Evolutionary conservation across 2,113 vertebrate species (phyloP).

Genomic region (Pogonocichla stellata): DNA sequence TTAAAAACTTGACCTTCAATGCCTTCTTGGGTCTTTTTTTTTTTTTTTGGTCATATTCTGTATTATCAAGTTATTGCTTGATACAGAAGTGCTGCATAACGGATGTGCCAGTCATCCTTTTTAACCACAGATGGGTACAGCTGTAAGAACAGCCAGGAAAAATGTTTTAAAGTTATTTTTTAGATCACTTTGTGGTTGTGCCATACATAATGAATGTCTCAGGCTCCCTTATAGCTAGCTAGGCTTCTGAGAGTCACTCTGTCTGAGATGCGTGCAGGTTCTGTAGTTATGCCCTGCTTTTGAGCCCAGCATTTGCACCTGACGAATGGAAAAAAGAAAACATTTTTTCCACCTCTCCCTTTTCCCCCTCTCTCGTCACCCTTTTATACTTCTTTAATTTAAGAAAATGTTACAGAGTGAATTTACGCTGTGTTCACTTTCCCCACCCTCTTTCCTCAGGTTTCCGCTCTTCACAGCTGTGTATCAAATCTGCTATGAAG

Average conservation of each 20-base stretch:
- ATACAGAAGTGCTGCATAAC: background rate
- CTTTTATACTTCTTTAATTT: background rate
- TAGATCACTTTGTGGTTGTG: background rate
- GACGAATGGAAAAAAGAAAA: background rate
- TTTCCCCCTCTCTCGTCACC: background rate
- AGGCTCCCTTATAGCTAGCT: background rate
- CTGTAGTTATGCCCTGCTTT: background rate
- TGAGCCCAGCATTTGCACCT: background rate
- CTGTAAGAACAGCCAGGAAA: background rate
- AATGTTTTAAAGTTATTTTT: background rate
- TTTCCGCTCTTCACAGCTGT: conserved; percentile 86
- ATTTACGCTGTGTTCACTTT: rapidly evolving
- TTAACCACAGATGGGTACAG: background rate
- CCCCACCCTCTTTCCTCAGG: conserved; percentile 53
- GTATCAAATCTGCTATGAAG: conserved; percentile 87
- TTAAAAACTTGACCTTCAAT: background rate
- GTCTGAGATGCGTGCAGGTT: background rate
- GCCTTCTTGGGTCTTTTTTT: background rate
- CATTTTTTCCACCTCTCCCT: background rate
- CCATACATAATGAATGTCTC: background rate
- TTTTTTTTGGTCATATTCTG: background rate
- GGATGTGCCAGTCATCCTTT: background rate
- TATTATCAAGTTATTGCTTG: background rate
- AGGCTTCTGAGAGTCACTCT: background rate
- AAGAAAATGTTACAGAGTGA: background rate